phyloP scores from a whole-genome alignment of 2,888 invertebrate species.

The Alcis repandata region DNA sequence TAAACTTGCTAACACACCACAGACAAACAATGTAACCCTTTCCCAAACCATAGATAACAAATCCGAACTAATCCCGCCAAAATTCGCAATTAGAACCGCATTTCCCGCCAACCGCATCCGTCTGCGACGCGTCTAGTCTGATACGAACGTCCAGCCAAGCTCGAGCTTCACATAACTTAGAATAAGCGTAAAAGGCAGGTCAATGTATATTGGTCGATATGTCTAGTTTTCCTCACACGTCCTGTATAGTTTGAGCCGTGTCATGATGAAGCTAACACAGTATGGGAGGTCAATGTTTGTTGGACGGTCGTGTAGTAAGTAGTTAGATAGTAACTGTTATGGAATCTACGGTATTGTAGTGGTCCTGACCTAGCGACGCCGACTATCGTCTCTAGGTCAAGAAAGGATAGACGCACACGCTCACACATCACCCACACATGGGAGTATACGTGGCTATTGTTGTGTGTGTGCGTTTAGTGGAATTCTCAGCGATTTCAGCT shows the following conservation, averaged over 20 bases:
- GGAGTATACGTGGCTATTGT: constrained; percentile 43
- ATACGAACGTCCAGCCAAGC: constrained; percentile 59
- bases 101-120: constrained; percentile 63
- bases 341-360: constrained; percentile 57
- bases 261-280: neutral
- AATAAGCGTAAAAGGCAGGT: neutral
- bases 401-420: constrained; percentile 84
- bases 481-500: constrained; percentile 43
- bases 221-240: constrained; percentile 9
- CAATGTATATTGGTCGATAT: neutral
- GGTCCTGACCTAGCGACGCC: constrained; percentile 84
- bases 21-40: constrained; percentile 27
- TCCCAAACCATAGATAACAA: constrained; percentile 54
- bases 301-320: constrained; percentile 6
- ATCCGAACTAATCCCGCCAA: constrained; percentile 47
- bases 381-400: constrained; percentile 84
- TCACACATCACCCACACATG: constrained; percentile 44
- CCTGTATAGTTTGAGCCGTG: neutral
- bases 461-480: constrained; percentile 46
- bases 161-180: neutral
- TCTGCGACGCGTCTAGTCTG: constrained; percentile 81
- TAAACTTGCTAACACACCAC: constrained; percentile 19
- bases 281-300: neutral
- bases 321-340: constrained; percentile 7
- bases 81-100: constrained; percentile 51